A percentile compares a stretch with the other conserved stretches of the same genome.
Conservation (phyloP, 2,797 vertebrate genomes). For the Acanthurus leucopareius region DNA sequence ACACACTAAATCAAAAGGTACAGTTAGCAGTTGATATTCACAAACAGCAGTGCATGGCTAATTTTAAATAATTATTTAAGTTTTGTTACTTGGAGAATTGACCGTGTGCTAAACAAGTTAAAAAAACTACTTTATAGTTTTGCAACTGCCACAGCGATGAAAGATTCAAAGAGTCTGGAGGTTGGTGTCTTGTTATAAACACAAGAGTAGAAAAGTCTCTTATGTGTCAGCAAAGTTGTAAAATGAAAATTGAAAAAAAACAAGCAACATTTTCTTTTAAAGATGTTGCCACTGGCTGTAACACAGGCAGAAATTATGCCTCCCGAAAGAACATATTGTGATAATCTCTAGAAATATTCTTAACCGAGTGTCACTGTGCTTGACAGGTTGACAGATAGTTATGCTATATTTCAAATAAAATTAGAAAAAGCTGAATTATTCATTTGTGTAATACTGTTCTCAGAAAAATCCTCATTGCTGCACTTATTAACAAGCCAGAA, state of each 20-base stretch:
- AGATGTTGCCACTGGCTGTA: too few relatives aligned
- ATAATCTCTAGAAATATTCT: neutral
- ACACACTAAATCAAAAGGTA: neutral
- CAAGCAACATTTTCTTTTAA: too few relatives aligned
- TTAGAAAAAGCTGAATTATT: constrained; percentile 34
- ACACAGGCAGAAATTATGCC: too few relatives aligned
- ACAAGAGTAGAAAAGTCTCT: neutral
- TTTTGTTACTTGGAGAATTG: neutral
- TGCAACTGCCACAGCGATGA: neutral
- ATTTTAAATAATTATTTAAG: neutral
- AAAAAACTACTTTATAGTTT: too few relatives aligned
- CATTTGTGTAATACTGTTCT: constrained; percentile 31
- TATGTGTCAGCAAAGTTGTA: neutral
- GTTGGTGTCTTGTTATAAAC: neutral
- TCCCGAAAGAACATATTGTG: too few relatives aligned
- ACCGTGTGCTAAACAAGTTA: neutral
- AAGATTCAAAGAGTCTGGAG: too few relatives aligned
- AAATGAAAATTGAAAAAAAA: neutral
- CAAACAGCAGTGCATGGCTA: neutral
- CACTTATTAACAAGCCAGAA: constrained; percentile 40
- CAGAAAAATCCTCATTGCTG: constrained; percentile 2
- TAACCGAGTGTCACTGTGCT: neutral
- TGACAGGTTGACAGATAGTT: neutral
- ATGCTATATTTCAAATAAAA: constrained; percentile 6
- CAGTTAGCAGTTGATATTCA: neutral